A percentile compares a stretch with the other conserved stretches of the same genome.
Evolutionary conservation across 2,113 vertebrate genomes (phyloP).

Genomic region (Epinephelus cyanopodus): DNA sequence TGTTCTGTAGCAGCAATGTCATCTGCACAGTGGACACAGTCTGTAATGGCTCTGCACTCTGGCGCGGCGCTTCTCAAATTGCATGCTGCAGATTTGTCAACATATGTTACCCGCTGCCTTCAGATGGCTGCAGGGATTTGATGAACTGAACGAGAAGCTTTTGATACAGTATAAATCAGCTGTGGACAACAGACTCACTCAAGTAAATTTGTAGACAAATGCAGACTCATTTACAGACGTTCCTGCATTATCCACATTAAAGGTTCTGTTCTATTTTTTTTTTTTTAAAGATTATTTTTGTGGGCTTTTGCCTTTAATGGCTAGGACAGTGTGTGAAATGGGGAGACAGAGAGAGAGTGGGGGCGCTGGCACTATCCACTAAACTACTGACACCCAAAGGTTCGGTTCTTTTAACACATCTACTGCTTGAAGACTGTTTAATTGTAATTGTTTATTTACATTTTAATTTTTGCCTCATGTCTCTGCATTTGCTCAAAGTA

Average conservation of each 20-base stretch:
- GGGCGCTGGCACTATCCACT: too few species aligned
- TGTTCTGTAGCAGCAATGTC: not conserved
- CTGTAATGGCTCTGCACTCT: not conserved
- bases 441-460: not conserved
- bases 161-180: not conserved
- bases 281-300: too few species aligned
- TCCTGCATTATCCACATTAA: too few species aligned
- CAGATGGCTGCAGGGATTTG: constrained; percentile 6
- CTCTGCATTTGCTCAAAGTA: too few species aligned
- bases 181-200: not conserved
- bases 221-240: not conserved
- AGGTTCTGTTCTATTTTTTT: too few species aligned
- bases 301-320: too few species aligned
- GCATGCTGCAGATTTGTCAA: not conserved
- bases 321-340: too few species aligned
- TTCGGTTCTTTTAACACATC: too few species aligned
- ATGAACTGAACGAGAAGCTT: not conserved
- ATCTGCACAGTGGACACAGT: not conserved
- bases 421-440: not conserved
- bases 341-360: too few species aligned
- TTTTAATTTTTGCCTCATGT: not conserved
- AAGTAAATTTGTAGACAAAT: not conserved
- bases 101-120: not conserved
- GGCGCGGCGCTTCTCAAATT: not conserved
- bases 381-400: too few species aligned